phyloP scores from a whole-genome alignment of 1,140 invertebrate genomes.

The Aplysia californica region DNA sequence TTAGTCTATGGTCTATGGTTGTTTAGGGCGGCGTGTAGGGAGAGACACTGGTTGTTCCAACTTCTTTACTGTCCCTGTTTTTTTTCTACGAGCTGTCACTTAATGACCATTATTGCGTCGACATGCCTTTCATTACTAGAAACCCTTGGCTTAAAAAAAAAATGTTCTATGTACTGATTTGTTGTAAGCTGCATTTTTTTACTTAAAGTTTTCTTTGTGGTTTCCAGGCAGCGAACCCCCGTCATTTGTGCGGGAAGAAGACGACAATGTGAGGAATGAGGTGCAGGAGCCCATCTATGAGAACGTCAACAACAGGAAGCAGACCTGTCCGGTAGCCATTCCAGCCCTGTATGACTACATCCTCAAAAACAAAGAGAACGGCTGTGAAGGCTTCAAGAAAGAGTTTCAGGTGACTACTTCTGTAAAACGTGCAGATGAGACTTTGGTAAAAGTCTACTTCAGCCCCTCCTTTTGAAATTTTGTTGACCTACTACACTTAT shows the following conservation, averaged over 20 bases:
- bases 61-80: no score
- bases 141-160: no score
- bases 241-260: conserved; percentile 26
- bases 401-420: conserved; percentile 53
- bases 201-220: no score
- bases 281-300: conserved; percentile 54
- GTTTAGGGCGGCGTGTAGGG: no score
- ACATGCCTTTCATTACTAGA: no score
- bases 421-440: no score
- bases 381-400: conserved; percentile 48
- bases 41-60: no score
- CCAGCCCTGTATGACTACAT: conserved; percentile 50
- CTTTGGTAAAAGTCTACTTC: neutral
- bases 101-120: no score
- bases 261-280: conserved; percentile 34
- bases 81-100: no score
- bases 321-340: conserved; percentile 44
- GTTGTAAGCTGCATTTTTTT: no score
- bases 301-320: conserved; percentile 52
- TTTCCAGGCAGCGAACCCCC: conserved; percentile 3
- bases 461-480: neutral
- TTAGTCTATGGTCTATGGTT: no score
- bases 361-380: conserved; percentile 47
- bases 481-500: neutral
- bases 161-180: no score